Percentiles rank a stretch among this genome's conserved stretches.
Evolutionary conservation across 2,888 invertebrate species (phyloP).

Genomic region (Caenorhabditis auriculariae): DNA sequence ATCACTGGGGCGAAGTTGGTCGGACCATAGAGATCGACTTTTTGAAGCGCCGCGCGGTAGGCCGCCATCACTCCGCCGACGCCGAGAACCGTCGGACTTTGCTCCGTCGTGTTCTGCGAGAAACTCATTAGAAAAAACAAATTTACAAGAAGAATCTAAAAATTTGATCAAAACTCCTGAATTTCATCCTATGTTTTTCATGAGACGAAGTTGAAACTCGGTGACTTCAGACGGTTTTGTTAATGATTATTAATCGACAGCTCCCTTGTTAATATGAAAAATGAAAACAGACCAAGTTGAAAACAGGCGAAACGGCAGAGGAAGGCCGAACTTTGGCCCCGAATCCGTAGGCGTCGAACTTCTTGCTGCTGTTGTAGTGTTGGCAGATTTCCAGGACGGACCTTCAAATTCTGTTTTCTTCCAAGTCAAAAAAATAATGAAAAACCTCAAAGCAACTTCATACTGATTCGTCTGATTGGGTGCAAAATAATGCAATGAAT

Average conservation of each 20-base stretch:
- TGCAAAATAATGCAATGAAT: constrained; percentile 65
- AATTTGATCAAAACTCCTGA: no score
- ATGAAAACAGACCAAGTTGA: constrained; percentile 65
- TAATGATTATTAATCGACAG: no score
- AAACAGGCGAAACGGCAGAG: constrained; percentile 68
- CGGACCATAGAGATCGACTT: constrained; percentile 68
- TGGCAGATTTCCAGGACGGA: constrained; percentile 54
- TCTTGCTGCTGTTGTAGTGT: constrained; percentile 64
- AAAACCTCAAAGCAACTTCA: constrained; percentile 63
- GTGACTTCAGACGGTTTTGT: no score
- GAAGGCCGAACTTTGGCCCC: constrained; percentile 69
- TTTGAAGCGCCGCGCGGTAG: constrained; percentile 67
- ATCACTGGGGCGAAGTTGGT: constrained; percentile 72
- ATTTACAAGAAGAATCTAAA: no score
- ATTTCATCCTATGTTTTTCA: no score
- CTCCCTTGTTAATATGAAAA: background rate
- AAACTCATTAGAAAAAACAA: no score
- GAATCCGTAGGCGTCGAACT: constrained; percentile 70
- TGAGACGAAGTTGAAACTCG: no score
- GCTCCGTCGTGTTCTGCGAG: no score
- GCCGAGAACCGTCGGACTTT: constrained; percentile 68
- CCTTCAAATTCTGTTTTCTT: constrained; percentile 4
- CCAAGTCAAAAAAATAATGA: background rate
- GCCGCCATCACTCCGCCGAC: constrained; percentile 68
- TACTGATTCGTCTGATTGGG: constrained; percentile 67